phyloP scores from a whole-genome alignment of 2,113 vertebrate genomes.

The Chiloscyllium plagiosum region DNA sequence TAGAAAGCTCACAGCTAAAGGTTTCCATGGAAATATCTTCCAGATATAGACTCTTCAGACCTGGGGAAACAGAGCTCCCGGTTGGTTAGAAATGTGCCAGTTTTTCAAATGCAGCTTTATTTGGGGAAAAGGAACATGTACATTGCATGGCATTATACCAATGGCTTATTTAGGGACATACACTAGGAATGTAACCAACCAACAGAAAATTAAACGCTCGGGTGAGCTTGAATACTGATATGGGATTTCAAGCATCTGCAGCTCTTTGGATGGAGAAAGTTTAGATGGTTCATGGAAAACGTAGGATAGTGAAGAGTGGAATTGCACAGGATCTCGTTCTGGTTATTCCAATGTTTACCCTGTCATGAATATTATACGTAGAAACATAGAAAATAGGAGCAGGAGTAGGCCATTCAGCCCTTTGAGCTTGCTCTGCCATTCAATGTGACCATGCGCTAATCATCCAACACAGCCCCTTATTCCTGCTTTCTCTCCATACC shows the following conservation, averaged over 20 bases:
- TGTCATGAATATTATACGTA: not conserved
- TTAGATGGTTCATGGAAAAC: not conserved
- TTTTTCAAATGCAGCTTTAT: too few relatives aligned
- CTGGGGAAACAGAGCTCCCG: too few relatives aligned
- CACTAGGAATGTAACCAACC: not conserved
- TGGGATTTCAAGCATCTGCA: too few relatives aligned
- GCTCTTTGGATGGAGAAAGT: not conserved
- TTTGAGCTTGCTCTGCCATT: too few relatives aligned
- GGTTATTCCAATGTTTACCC: not conserved
- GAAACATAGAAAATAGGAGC: too few relatives aligned
- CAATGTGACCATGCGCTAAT: too few relatives aligned
- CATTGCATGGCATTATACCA: not conserved
- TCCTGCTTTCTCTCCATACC: too few relatives aligned
- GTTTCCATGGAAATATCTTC: not conserved
- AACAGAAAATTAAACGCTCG: not conserved
- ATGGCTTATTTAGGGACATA: not conserved
- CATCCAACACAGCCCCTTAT: too few relatives aligned
- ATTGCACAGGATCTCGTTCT: not conserved
- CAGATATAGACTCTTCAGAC: not conserved
- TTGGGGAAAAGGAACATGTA: not conserved
- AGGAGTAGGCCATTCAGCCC: too few relatives aligned
- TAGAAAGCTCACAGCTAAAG: not conserved
- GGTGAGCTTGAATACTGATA: not conserved
- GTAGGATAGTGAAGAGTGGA: not conserved
- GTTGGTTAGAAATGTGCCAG: not conserved